These are phyloP conservation scores for Mandrillus leucophaeus DNA, from an alignment of 2,113 vertebrate genomes.

Conservation along the genomic window DNA sequence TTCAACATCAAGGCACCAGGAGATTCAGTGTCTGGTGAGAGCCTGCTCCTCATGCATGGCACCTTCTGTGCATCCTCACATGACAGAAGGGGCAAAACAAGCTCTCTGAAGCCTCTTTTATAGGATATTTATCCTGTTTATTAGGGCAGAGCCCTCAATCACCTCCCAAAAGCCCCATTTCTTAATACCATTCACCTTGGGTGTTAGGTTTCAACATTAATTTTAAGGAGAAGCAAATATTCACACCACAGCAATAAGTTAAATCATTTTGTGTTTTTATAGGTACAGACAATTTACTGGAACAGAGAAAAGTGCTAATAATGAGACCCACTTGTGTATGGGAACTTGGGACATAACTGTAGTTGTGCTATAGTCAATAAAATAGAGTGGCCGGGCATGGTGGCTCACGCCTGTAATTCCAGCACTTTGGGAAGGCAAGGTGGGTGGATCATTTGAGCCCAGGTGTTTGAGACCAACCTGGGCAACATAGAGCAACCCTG, in stretches of 20 bases:
- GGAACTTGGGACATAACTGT: not conserved
- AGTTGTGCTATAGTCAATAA: not conserved
- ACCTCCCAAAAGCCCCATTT: not conserved
- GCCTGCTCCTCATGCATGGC: too few species aligned
- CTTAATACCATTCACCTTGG: not conserved
- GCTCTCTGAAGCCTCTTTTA: not conserved
- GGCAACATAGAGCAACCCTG: too few species aligned
- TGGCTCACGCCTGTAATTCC: too few species aligned
- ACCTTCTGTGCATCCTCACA: not conserved
- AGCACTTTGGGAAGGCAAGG: too few species aligned
- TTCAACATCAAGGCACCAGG: not conserved
- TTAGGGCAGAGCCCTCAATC: not conserved
- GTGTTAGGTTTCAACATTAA: not conserved
- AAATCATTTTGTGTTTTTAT: not conserved
- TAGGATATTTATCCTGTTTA: not conserved
- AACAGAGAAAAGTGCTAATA: not conserved
- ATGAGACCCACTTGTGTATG: not conserved
- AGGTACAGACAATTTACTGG: not conserved
- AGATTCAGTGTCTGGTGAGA: not conserved
- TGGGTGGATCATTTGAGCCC: too few species aligned
- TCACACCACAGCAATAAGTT: not conserved
- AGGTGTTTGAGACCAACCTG: too few species aligned
- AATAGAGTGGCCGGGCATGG: not conserved
- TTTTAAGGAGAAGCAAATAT: not conserved
- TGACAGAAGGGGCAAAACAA: not conserved